A percentile compares a stretch with the other conserved stretches of the same genome.
These are phyloP conservation scores for Anastrepha ludens DNA, from an alignment of 1,140 invertebrate species.

Conservation along the genomic window DNA sequence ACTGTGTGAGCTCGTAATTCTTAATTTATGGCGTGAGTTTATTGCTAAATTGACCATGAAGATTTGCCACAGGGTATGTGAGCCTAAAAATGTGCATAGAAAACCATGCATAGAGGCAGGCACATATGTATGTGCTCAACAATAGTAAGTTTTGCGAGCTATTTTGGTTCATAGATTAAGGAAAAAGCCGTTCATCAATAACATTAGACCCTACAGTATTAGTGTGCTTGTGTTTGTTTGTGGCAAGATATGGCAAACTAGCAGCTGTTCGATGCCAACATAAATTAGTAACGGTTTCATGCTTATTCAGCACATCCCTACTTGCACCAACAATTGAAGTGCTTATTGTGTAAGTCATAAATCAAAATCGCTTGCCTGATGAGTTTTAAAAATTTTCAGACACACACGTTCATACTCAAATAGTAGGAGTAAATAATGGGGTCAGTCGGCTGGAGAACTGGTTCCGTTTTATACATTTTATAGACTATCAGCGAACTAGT, in stretches of 20 bases:
- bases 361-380: conserved; percentile 16
- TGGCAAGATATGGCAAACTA: not conserved
- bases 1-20: conserved; percentile 30
- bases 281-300: conserved; percentile 44
- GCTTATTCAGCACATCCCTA: conserved; percentile 16
- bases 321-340: not conserved
- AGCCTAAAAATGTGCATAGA: not conserved
- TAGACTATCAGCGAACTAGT: no score
- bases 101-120: not conserved
- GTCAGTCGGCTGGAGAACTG: no score
- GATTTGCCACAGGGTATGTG: conserved; percentile 2
- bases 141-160: not conserved
- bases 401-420: not conserved
- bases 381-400: not conserved
- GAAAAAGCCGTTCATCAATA: not conserved
- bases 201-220: not conserved
- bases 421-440: not conserved
- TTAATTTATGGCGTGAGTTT: conserved; percentile 34
- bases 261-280: conserved; percentile 34
- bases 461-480: no score
- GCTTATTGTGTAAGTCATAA: not conserved
- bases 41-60: conserved; percentile 30
- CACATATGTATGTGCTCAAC: not conserved
- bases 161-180: not conserved
- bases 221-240: not conserved